These are phyloP conservation scores for Semaprochilodus insignis DNA, from an alignment of 2,797 vertebrate species.

Conservation along the genomic window DNA sequence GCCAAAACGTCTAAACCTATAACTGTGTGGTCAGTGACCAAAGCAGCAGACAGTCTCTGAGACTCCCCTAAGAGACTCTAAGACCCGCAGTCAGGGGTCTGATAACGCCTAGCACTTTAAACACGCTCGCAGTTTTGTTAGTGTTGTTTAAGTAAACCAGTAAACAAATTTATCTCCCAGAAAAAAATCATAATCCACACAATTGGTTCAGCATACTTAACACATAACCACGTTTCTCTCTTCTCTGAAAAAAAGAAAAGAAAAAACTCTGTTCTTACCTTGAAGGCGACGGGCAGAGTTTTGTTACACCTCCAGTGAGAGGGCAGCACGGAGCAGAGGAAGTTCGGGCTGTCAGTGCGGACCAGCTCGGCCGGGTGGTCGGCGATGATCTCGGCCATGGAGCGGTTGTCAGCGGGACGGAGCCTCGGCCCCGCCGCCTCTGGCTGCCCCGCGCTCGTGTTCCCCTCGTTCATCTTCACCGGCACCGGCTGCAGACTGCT, in stretches of 20 bases:
- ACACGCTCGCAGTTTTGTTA: too few relatives aligned
- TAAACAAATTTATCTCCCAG: too few relatives aligned
- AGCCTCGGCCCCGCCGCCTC: slow-evolving; percentile 81
- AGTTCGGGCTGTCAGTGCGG: slow-evolving; percentile 94
- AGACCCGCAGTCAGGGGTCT: too few relatives aligned
- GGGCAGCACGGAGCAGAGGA: slow-evolving; percentile 93
- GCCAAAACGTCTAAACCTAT: too few relatives aligned
- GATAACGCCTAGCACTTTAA: too few relatives aligned
- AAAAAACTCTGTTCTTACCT: slow-evolving; percentile 79
- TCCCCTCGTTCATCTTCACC: slow-evolving; percentile 95
- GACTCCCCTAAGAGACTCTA: too few relatives aligned
- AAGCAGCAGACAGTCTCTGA: too few relatives aligned
- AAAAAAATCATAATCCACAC: too few relatives aligned
- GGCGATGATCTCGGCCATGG: slow-evolving; percentile 98
- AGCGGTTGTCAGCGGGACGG: slow-evolving; percentile 94
- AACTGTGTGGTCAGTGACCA: too few relatives aligned
- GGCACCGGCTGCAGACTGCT: slow-evolving; percentile 94
- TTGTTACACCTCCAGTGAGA: slow-evolving; percentile 96
- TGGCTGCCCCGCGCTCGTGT: slow-evolving; percentile 82
- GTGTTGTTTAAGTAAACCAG: too few relatives aligned
- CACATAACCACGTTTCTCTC: background rate
- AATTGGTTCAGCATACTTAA: too few relatives aligned
- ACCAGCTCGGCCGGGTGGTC: slow-evolving; percentile 95
- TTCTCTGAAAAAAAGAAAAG: background rate
- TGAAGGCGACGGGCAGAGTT: slow-evolving; percentile 95